Percentiles rank a stretch among this genome's conserved stretches.
These are phyloP conservation scores for Cheilinus undulatus DNA, from an alignment of 2,113 vertebrate species.

Conservation along the genomic window DNA sequence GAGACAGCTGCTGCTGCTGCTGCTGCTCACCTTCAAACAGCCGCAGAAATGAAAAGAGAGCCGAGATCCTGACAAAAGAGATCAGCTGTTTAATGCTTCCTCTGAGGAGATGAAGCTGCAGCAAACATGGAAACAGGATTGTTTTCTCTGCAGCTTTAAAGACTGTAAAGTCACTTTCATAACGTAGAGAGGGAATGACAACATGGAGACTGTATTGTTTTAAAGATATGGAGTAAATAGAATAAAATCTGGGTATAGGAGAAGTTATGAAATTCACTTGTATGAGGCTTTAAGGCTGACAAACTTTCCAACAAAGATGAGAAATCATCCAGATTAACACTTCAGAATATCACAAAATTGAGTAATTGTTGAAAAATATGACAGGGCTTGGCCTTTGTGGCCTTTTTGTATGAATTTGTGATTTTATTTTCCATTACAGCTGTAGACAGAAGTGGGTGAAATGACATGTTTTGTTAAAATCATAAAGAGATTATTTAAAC, in stretches of 20 bases:
- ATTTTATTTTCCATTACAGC: too few species aligned
- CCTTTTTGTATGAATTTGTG: too few species aligned
- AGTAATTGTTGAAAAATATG: not conserved
- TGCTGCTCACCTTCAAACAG: constrained; percentile 63
- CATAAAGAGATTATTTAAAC: too few species aligned
- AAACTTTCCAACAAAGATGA: too few species aligned
- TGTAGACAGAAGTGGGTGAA: not conserved
- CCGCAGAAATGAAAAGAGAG: not conserved
- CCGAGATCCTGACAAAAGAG: constrained; percentile 6
- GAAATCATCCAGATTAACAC: not conserved
- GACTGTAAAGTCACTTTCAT: not conserved
- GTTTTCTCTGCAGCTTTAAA: not conserved
- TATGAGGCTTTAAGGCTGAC: too few species aligned
- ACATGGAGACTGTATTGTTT: not conserved
- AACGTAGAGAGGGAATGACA: not conserved
- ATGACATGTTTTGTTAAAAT: too few species aligned
- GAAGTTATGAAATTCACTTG: too few species aligned
- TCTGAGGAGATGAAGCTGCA: constrained; percentile 10
- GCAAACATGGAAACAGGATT: not conserved
- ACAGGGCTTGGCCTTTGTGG: not conserved
- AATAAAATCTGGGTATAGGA: not conserved
- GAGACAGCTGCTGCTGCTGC: constrained; percentile 75
- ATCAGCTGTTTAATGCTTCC: constrained; percentile 16
- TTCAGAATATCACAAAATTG: not conserved
- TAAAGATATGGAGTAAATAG: not conserved